phyloP scores from a whole-genome alignment of 2,888 invertebrate genomes.

The Dryobota labecula region DNA sequence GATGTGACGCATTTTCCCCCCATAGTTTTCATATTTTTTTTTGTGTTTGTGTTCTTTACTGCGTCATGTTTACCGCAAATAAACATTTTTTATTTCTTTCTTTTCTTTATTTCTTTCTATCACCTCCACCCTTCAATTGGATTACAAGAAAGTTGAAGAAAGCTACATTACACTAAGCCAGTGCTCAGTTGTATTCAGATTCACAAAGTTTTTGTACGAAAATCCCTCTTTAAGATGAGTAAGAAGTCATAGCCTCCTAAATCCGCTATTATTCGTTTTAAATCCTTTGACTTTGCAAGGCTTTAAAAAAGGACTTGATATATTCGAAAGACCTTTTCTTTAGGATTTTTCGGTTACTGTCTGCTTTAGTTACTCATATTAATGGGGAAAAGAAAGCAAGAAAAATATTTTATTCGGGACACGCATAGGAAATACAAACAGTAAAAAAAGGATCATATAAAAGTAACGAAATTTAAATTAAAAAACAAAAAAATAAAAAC shows the following conservation, averaged over 20 bases:
- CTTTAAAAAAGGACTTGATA: conserved; percentile 2
- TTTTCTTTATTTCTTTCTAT: too few relatives aligned
- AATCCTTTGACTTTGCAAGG: conserved; percentile 25
- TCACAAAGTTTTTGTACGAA: conserved; percentile 12
- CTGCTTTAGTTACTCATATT: background rate
- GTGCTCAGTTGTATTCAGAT: conserved; percentile 26
- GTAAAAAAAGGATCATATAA: too few relatives aligned
- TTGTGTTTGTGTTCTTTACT: too few relatives aligned
- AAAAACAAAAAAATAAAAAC: too few relatives aligned
- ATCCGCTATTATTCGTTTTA: conserved; percentile 34
- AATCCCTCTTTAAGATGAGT: conserved; percentile 8
- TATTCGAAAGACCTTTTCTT: conserved; percentile 5
- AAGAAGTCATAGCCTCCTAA: conserved; percentile 16
- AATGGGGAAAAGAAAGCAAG: conserved; percentile 1
- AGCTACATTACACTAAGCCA: conserved; percentile 4
- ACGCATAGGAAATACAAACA: too few relatives aligned
- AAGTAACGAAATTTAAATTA: too few relatives aligned
- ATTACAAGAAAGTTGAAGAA: conserved; percentile 17
- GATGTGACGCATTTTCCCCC: too few relatives aligned
- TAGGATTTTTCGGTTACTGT: background rate
- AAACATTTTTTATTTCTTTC: too few relatives aligned
- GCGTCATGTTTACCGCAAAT: too few relatives aligned
- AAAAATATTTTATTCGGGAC: too few relatives aligned
- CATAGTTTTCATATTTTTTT: too few relatives aligned
- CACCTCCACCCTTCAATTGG: too few relatives aligned